Conservation (phyloP, 1,140 invertebrate species). For the Brachionus asplanchnoidis region DNA sequence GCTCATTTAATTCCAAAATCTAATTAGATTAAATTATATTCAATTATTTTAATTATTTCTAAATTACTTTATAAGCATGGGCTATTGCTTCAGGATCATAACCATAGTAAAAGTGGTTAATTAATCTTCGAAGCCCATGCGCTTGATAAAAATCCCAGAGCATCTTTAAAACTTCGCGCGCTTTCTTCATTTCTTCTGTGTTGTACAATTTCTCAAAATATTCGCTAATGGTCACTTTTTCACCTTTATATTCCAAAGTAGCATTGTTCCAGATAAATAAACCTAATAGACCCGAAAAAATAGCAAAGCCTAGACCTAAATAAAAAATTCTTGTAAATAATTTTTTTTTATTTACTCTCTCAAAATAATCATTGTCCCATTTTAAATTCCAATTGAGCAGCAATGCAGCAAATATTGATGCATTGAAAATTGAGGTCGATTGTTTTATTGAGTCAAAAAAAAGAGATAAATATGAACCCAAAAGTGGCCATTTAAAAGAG, state of each 20-base stretch:
- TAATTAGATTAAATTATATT: conserved; percentile 49
- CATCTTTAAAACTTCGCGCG: conserved; percentile 67
- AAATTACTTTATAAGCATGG: conserved; percentile 74
- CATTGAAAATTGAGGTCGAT: conserved; percentile 49
- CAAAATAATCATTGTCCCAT: conserved; percentile 46
- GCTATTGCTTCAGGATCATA: conserved; percentile 79
- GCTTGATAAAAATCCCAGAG: conserved; percentile 69
- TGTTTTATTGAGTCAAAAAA: conserved; percentile 65
- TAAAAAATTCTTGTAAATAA: conserved; percentile 55
- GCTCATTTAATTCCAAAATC: conserved; percentile 70
- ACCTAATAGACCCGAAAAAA: conserved; percentile 70
- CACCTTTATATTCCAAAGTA: conserved; percentile 74
- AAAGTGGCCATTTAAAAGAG: conserved; percentile 64
- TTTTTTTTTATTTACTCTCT: conserved; percentile 49
- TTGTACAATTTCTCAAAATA: conserved; percentile 82
- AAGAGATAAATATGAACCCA: conserved; percentile 66
- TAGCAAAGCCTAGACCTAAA: conserved; percentile 61
- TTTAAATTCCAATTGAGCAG: conserved; percentile 45
- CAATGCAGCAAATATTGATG: conserved; percentile 45
- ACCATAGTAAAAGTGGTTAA: conserved; percentile 69
- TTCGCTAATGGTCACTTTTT: conserved; percentile 74
- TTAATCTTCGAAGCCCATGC: conserved; percentile 74
- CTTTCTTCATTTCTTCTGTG: conserved; percentile 63
- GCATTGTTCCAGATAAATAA: conserved; percentile 84
- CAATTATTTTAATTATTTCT: conserved; percentile 14